Conservation (phyloP, 2,888 invertebrate species). For the Hedya salicella region DNA sequence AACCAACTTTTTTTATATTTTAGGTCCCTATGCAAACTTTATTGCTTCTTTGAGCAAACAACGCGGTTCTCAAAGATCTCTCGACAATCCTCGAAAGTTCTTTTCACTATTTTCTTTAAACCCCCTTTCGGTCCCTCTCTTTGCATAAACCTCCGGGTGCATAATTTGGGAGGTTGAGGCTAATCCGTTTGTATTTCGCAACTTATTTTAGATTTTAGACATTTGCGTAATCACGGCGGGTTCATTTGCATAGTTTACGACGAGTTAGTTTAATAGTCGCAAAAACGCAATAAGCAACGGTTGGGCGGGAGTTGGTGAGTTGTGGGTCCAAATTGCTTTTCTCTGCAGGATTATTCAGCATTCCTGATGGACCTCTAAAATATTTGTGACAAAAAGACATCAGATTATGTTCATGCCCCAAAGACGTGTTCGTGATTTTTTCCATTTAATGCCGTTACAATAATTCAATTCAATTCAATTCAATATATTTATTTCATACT, state of each 20-base stretch:
- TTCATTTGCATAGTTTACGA: conserved; percentile 36
- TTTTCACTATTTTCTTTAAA: conserved; percentile 40
- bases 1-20: no score
- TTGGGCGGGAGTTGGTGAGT: background rate
- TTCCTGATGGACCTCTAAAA: no score
- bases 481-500: no score
- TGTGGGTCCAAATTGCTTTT: conserved; percentile 5
- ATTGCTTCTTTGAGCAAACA: conserved; percentile 16
- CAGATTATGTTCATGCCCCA: no score
- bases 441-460: no score
- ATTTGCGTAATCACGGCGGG: conserved; percentile 35
- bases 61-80: conserved; percentile 1
- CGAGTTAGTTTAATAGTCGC: conserved; percentile 27
- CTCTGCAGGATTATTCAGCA: background rate
- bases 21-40: conserved; percentile 15
- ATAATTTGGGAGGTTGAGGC: conserved; percentile 43
- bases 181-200: conserved; percentile 46
- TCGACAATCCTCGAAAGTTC: conserved; percentile 21
- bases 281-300: conserved; percentile 9
- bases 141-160: conserved; percentile 43
- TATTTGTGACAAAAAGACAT: no score
- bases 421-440: no score
- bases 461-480: no score
- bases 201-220: conserved; percentile 44
- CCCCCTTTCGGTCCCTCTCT: conserved; percentile 28